phyloP scores from a whole-genome alignment of 2,888 invertebrate genomes.

The Calameuta filiformis region DNA sequence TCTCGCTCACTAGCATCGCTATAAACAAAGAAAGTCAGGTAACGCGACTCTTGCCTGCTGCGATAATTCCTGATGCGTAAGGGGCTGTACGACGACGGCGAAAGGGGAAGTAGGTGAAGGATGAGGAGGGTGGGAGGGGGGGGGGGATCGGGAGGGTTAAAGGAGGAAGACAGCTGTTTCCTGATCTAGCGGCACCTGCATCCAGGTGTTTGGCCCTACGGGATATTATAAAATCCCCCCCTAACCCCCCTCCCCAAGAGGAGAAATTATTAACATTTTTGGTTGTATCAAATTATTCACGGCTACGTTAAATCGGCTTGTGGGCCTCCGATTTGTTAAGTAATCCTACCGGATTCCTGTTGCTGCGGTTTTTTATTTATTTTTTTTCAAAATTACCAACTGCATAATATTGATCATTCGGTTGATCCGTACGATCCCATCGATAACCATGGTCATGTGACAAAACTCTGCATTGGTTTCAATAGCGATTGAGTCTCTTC shows the following conservation, averaged over 20 bases:
- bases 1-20: constrained; percentile 10
- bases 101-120: constrained; percentile 4
- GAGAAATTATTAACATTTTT: neutral
- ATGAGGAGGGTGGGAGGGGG: neutral
- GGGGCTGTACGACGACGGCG: constrained; percentile 14
- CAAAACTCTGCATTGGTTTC: neutral
- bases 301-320: neutral
- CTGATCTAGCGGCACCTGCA: constrained; percentile 52
- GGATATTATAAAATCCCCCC: neutral
- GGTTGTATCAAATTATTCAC: neutral
- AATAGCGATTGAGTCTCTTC: neutral
- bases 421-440: neutral
- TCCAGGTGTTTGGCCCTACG: constrained; percentile 42
- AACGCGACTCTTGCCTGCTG: constrained; percentile 6
- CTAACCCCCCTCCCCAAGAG: too few species aligned
- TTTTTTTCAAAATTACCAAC: neutral
- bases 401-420: neutral
- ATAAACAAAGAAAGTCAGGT: constrained; percentile 37
- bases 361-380: neutral
- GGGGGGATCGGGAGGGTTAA: constrained; percentile 12
- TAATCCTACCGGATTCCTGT: neutral
- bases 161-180: constrained; percentile 50
- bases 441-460: neutral
- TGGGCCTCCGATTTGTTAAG: neutral
- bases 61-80: neutral